Evolutionary conservation across 2,888 invertebrate species (phyloP).

Genomic region (Drosophila meridionalis): DNA sequence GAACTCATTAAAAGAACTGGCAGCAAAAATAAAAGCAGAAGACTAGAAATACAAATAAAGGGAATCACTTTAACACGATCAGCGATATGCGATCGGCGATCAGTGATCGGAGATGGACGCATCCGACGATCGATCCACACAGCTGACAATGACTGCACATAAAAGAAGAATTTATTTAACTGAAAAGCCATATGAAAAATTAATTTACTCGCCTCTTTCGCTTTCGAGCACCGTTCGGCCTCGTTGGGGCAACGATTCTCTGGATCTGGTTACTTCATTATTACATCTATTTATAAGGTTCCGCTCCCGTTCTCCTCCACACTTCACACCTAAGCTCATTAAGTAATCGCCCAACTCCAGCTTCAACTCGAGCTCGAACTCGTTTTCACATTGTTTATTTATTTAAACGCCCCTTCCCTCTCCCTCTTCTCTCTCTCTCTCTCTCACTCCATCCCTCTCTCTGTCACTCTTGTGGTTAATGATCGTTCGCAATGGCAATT

Average conservation of each 20-base stretch:
- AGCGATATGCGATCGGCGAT: slow-evolving; percentile 14
- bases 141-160: slow-evolving; percentile 67
- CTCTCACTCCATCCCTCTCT: not conserved
- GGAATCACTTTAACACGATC: slow-evolving; percentile 79
- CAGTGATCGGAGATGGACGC: slow-evolving; percentile 21
- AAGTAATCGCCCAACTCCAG: slow-evolving; percentile 69
- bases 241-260: slow-evolving; percentile 34
- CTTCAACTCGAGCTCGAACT: slow-evolving; percentile 61
- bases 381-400: slow-evolving; percentile 75
- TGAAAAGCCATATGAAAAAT: slow-evolving; percentile 72
- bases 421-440: not conserved
- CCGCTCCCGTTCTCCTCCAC: slow-evolving; percentile 6
- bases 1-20: slow-evolving; percentile 70
- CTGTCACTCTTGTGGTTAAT: slow-evolving; percentile 41
- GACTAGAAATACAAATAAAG: slow-evolving; percentile 28
- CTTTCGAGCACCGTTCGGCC: slow-evolving; percentile 37
- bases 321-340: slow-evolving; percentile 73
- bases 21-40: slow-evolving; percentile 22
- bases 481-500: slow-evolving; percentile 78
- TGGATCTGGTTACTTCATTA: slow-evolving; percentile 79
- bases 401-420: slow-evolving; percentile 61
- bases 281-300: slow-evolving; percentile 76
- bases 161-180: slow-evolving; percentile 54
- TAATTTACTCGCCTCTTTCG: slow-evolving; percentile 71
- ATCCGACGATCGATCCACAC: slow-evolving; percentile 40